These are phyloP conservation scores for Meteorus cinctellus DNA, from an alignment of 2,888 invertebrate species.

Conservation along the genomic window DNA sequence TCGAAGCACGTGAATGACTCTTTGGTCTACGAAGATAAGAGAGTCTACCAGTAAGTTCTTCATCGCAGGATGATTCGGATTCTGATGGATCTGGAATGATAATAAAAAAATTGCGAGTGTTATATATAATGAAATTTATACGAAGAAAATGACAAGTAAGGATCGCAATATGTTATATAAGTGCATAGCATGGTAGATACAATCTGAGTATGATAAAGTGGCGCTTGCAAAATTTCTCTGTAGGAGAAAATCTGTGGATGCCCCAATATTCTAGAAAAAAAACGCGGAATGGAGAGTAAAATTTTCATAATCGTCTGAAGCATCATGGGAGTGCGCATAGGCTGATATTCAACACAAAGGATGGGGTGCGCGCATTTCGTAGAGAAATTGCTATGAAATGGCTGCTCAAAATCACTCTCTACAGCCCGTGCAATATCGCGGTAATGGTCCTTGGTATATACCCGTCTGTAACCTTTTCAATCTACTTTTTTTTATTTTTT, in stretches of 20 bases:
- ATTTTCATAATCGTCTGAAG: slow-evolving; percentile 63
- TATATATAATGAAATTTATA: not conserved
- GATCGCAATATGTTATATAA: not conserved
- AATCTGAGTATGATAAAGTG: not conserved
- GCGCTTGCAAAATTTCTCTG: not conserved
- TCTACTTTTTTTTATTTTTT: not conserved
- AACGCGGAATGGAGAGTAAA: slow-evolving; percentile 55
- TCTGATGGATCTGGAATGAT: slow-evolving; percentile 66
- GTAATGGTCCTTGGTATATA: slow-evolving; percentile 55
- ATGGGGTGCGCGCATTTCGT: slow-evolving; percentile 47
- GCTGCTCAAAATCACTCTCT: slow-evolving; percentile 64
- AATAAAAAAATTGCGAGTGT: not conserved
- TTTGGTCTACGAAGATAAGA: slow-evolving; percentile 32
- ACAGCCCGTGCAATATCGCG: slow-evolving; percentile 55
- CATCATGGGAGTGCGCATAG: slow-evolving; percentile 38
- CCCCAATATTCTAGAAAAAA: not conserved
- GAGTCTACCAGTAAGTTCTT: slow-evolving; percentile 55
- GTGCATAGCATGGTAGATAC: not conserved
- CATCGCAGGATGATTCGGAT: slow-evolving; percentile 67
- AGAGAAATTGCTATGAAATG: slow-evolving; percentile 62
- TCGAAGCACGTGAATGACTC: slow-evolving; percentile 5
- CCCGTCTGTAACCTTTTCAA: not conserved
- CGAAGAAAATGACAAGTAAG: slow-evolving; percentile 14
- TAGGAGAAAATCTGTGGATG: not conserved
- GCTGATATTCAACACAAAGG: slow-evolving; percentile 44